Percentiles rank a stretch among this genome's conserved stretches.
Conservation (phyloP, 2,797 vertebrate genomes). For the Novumbra hubbsi region DNA sequence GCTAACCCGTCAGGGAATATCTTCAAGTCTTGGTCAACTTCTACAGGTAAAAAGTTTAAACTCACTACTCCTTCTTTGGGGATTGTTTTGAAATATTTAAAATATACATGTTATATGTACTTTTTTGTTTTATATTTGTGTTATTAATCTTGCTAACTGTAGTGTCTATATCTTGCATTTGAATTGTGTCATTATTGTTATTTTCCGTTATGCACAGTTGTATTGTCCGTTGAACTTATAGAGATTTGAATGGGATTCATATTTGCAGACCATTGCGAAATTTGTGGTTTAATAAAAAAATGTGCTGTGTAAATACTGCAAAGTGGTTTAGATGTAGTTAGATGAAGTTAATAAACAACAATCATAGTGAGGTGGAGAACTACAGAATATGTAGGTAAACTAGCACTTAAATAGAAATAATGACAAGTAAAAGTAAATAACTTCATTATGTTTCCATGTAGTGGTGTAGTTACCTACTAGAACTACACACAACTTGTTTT, state of each 20-base stretch:
- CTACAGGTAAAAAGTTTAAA: slow-evolving; percentile 5
- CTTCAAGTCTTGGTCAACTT: background rate
- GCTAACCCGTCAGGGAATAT: background rate
- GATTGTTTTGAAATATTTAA: background rate
- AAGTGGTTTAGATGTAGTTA: background rate
- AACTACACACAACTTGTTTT: no score
- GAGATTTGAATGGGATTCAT: background rate
- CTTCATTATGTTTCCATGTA: no score
- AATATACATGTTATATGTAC: background rate
- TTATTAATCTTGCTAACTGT: background rate
- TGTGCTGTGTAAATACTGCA: no score
- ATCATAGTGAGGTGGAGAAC: no score
- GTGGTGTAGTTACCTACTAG: no score
- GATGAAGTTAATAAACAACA: background rate
- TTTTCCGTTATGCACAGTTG: background rate
- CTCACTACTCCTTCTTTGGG: background rate
- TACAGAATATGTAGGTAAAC: no score
- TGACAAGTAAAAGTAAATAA: no score
- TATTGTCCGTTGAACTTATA: background rate
- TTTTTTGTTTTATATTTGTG: background rate
- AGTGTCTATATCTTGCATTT: background rate
- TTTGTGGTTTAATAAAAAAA: no score
- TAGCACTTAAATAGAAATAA: no score
- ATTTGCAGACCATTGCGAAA: no score
- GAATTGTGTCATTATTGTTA: background rate